A percentile compares a stretch with the other conserved stretches of the same genome.
Conservation (phyloP, 1,140 invertebrate genomes). For the Trigoniulus corallinus region DNA sequence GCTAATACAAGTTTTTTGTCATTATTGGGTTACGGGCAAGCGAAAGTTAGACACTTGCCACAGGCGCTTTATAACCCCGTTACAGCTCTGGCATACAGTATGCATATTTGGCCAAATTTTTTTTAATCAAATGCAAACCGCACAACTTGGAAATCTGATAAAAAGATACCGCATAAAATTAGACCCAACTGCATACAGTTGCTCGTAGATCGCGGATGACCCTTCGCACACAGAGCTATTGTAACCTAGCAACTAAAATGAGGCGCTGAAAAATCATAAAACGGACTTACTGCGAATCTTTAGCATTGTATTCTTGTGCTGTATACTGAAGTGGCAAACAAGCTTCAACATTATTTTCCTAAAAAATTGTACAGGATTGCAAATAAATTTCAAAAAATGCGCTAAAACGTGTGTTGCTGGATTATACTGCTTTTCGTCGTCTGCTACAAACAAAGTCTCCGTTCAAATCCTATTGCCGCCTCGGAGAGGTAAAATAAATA, state of each 20-base stretch:
- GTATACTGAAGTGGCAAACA: conserved; percentile 19
- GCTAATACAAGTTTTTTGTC: too few relatives aligned
- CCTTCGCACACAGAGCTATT: not conserved
- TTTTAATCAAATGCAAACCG: too few relatives aligned
- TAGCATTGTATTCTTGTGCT: conserved; percentile 15
- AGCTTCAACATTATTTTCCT: conserved; percentile 20
- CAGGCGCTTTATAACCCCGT: too few relatives aligned
- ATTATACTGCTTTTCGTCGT: not conserved
- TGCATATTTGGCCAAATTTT: too few relatives aligned
- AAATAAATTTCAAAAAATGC: not conserved
- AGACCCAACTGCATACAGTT: too few relatives aligned
- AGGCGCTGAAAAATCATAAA: too few relatives aligned
- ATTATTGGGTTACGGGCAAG: too few relatives aligned
- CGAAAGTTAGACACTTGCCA: too few relatives aligned
- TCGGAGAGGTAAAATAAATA: not conserved
- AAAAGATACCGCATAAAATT: too few relatives aligned
- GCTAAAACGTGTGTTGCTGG: not conserved
- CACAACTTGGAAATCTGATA: too few relatives aligned
- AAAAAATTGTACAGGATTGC: conserved; percentile 5
- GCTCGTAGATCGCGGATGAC: too few relatives aligned
- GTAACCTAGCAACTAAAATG: not conserved
- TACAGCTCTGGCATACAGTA: too few relatives aligned
- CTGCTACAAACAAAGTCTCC: not conserved
- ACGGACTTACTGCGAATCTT: conserved; percentile 18
- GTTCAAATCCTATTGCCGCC: not conserved